phyloP scores from a whole-genome alignment of 2,797 vertebrate species.

The Smutsia gigantea region DNA sequence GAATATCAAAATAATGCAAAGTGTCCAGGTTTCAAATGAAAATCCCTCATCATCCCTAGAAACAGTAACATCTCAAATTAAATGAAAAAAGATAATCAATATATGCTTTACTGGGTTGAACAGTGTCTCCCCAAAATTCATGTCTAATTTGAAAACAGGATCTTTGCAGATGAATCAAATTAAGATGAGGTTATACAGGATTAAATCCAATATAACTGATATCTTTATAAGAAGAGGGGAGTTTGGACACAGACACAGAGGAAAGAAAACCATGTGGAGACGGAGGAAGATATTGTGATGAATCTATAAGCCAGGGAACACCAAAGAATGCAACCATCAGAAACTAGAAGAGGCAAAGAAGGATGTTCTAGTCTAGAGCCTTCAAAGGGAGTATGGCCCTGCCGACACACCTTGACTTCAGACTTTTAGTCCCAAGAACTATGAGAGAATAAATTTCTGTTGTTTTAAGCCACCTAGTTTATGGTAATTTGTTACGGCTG shows the following conservation, averaged over 20 bases:
- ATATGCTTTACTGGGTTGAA: background rate
- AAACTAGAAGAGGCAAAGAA: background rate
- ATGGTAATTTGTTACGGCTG: background rate
- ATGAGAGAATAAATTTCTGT: background rate
- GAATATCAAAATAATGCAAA: background rate
- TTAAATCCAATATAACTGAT: background rate
- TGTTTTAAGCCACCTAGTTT: background rate
- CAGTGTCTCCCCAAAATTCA: background rate
- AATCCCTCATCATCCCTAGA: background rate
- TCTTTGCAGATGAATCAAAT: background rate
- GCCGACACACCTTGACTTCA: background rate
- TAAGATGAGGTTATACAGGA: background rate
- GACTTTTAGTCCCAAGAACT: background rate
- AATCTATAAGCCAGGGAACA: background rate
- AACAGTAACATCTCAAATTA: background rate
- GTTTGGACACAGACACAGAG: background rate
- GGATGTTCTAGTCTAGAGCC: background rate
- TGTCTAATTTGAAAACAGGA: background rate
- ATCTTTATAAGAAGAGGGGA: background rate
- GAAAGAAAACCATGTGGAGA: background rate
- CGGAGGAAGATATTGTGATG: background rate
- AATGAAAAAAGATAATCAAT: background rate
- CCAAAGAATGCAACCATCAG: background rate
- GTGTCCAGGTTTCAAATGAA: background rate
- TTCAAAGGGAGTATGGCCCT: background rate